Base-by-base conservation (phyloP, 2,888 invertebrate genomes). In the Rhogogaster chlorosoma region DNA sequence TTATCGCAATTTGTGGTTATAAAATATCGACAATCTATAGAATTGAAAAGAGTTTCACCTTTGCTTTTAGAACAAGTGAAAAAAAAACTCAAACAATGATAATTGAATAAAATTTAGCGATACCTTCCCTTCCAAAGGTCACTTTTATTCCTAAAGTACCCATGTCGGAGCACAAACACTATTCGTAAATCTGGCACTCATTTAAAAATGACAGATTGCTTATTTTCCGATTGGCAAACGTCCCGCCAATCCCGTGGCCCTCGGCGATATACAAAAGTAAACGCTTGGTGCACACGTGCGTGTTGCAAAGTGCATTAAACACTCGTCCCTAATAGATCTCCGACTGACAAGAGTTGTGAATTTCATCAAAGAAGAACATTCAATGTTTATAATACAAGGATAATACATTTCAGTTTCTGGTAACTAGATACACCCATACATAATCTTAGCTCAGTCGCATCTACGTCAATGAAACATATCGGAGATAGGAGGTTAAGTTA, bases 161-260 rank as follows among this genome's bases (percentile, higher is more conserved):
- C 45, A 29, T 36, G 70, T 38, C 70, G 38, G 29, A n/a, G 70
- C 42, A 5, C 1, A 73, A 45, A 22, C 42, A 73, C 42, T 10
- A 26, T 73, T 73, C 29, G 42, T 45, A 73, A 73, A 26, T 73
- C 5, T 73, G 15, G 42, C 73, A 22, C 73, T 22, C 73, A 12
- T 22, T 22, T 22, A 42, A 26, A n/a, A 73, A 42, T 73, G 73
- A 73, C 73, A 73, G 73, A 73, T 73, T 42, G 42, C 7, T 3
- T 15, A 73, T 73, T n/a, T 73, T 73, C 42, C 15, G 73, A 73
- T 73, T 73, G 73, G 73, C 22, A 22, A 42, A 42, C 42, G 42
- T 3, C 12, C 22, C 9, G 38, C 73, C 38, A 73, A 73, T 73
- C 73, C 26, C 15, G 22, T 26, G 22, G 38, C 1, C 26, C 29